Evolutionary conservation across 2,113 vertebrate genomes (phyloP).

Genomic region (Pollachius pollachius): DNA sequence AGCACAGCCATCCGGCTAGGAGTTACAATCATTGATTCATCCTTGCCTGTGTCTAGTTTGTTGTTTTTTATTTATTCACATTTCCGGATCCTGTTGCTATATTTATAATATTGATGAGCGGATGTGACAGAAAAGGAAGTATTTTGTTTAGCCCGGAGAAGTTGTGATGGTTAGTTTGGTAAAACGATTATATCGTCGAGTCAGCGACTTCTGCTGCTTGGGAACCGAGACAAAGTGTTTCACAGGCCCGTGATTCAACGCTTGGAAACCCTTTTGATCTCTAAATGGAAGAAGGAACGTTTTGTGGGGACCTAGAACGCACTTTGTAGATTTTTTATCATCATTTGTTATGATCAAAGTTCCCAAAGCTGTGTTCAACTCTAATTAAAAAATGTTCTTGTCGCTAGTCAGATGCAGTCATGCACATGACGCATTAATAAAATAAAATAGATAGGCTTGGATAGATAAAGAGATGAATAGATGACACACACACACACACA

Average conservation of each 20-base stretch:
- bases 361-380: background rate
- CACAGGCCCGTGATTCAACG: background rate
- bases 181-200: conserved; percentile 65
- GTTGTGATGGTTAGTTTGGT: conserved; percentile 68
- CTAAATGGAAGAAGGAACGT: too few relatives aligned
- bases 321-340: background rate
- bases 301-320: too few relatives aligned
- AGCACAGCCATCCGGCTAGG: background rate
- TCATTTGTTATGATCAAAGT: background rate
- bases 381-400: background rate
- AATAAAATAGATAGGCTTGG: background rate
- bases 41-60: conserved; percentile 11
- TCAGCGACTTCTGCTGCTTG: conserved; percentile 68
- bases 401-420: background rate
- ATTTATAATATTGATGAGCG: conserved; percentile 7
- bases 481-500: background rate
- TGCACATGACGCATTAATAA: background rate
- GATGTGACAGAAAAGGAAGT: background rate
- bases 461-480: too few relatives aligned
- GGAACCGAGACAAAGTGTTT: conserved; percentile 68
- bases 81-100: conserved; percentile 14
- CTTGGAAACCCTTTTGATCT: too few relatives aligned
- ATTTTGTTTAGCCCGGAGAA: conserved; percentile 18
- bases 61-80: conserved; percentile 28
- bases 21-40: conserved; percentile 47